These are phyloP conservation scores for Oscheius sp. DNA, from an alignment of 2,888 invertebrate genomes.

Conservation along the genomic window DNA sequence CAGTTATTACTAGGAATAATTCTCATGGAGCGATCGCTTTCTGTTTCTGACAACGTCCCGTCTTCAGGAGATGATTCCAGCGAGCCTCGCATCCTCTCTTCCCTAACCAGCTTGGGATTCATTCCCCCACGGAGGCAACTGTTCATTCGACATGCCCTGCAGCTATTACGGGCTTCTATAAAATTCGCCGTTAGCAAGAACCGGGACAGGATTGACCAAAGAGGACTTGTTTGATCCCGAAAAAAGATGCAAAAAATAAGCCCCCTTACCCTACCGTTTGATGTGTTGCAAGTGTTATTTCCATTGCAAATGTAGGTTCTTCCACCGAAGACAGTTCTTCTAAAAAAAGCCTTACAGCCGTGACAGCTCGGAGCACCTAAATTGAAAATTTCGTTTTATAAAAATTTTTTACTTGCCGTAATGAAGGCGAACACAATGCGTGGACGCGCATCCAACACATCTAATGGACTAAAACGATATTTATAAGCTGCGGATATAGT, in stretches of 20 bases:
- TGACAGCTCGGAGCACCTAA: constrained; percentile 29
- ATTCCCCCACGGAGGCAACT: constrained; percentile 39
- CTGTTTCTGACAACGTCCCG: not conserved
- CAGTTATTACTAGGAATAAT: not conserved
- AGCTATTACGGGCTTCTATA: constrained; percentile 28
- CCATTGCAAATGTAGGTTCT: constrained; percentile 2
- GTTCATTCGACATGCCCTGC: constrained; percentile 25
- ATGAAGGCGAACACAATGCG: not conserved
- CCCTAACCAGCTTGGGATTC: constrained; percentile 63
- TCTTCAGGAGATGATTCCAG: constrained; percentile 39
- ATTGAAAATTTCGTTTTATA: not conserved
- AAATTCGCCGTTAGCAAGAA: not conserved
- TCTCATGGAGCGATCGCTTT: not conserved
- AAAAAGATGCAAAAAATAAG: not conserved
- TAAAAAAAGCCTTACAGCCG: constrained; percentile 25
- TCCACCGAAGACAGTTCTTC: constrained; percentile 22
- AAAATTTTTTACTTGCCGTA: constrained; percentile 8
- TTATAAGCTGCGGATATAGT: not conserved
- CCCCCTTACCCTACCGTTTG: constrained; percentile 6
- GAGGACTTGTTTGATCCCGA: not conserved
- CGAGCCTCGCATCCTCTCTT: constrained; percentile 52
- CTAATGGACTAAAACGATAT: constrained; percentile 14
- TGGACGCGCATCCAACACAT: constrained; percentile 25
- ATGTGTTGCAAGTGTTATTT: constrained; percentile 12
- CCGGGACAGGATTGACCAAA: not conserved